A percentile compares a stretch with the other conserved stretches of the same genome.
These are phyloP conservation scores for Brachirus orientalis DNA, from an alignment of 2,113 vertebrate genomes.

Conservation along the genomic window DNA sequence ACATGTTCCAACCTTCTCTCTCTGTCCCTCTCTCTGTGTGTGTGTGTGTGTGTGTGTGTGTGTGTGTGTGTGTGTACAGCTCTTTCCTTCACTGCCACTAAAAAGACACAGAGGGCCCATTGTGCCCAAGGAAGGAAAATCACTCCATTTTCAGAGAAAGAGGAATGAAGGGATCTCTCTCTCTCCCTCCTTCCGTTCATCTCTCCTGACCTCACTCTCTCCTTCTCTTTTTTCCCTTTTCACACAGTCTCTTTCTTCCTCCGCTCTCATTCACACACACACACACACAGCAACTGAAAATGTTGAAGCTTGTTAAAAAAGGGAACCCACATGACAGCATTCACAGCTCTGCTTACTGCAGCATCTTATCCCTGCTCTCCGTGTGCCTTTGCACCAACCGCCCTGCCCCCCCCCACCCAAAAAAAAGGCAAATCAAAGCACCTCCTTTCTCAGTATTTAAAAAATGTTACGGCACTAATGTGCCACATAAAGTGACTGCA, in stretches of 20 bases:
- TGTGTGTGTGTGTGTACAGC: conserved; percentile 8
- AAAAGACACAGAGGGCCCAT: conserved; percentile 83
- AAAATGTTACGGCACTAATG: conserved; percentile 29
- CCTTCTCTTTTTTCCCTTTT: conserved; percentile 1
- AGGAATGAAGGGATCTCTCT: conserved; percentile 63
- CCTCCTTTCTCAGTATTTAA: conserved; percentile 17
- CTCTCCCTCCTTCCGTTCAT: conserved; percentile 20
- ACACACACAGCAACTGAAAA: not conserved
- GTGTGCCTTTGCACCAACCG: conserved; percentile 54
- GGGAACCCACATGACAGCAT: conserved; percentile 66
- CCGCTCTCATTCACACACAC: conserved; percentile 53
- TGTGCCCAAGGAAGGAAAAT: conserved; percentile 82
- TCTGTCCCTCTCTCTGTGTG: conserved; percentile 8
- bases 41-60: conserved; percentile 7
- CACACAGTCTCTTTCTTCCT: conserved; percentile 24
- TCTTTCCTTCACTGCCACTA: conserved; percentile 74
- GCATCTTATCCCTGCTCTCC: conserved; percentile 40
- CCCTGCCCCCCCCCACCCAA: too few relatives aligned
- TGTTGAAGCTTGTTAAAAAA: conserved; percentile 74
- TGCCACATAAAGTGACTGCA: conserved; percentile 21
- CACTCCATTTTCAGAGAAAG: conserved; percentile 77
- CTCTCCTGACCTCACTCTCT: conserved; percentile 40
- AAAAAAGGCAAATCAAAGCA: conserved; percentile 50
- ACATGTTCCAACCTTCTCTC: conserved; percentile 70
- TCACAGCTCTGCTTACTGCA: conserved; percentile 71